phyloP scores from a whole-genome alignment of 2,888 invertebrate genomes.

The Drosophila ezoana region DNA sequence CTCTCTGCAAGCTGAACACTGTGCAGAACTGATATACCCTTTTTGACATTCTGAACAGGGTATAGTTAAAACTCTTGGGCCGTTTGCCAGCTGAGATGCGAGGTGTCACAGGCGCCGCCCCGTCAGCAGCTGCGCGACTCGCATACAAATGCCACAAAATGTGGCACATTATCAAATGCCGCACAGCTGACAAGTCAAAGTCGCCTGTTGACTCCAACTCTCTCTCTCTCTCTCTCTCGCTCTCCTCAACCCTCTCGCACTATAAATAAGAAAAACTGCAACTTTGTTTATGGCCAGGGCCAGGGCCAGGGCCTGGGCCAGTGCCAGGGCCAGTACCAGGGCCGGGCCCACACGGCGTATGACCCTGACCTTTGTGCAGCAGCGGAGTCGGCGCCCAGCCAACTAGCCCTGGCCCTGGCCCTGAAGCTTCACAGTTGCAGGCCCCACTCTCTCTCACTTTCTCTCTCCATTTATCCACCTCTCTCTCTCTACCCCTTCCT shows the following conservation, averaged over 20 bases:
- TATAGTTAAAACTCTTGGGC: not conserved
- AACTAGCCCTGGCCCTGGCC: slow-evolving; percentile 43
- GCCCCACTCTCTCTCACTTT: slow-evolving; percentile 2
- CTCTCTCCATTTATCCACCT: not conserved
- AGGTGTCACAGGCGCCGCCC: slow-evolving; percentile 43
- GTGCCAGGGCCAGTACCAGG: slow-evolving; percentile 10
- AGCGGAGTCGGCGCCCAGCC: slow-evolving; percentile 71
- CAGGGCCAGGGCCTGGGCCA: not conserved
- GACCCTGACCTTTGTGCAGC: slow-evolving; percentile 73
- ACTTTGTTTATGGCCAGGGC: slow-evolving; percentile 41
- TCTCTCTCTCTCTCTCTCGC: not conserved
- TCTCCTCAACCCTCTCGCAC: not conserved
- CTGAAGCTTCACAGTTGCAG: slow-evolving; percentile 20
- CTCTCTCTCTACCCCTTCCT: slow-evolving; percentile 3
- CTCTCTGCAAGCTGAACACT: too few relatives aligned
- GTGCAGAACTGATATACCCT: too few relatives aligned
- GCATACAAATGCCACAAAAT: slow-evolving; percentile 62
- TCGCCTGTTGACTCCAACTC: slow-evolving; percentile 30
- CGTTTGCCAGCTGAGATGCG: slow-evolving; percentile 19
- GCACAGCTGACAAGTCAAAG: slow-evolving; percentile 42
- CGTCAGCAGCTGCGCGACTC: slow-evolving; percentile 5
- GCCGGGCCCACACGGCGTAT: slow-evolving; percentile 9
- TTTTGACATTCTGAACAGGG: too few relatives aligned
- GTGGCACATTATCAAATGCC: slow-evolving; percentile 26
- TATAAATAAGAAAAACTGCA: slow-evolving; percentile 33